Conservation (phyloP, 2,888 invertebrate genomes). For the Argyresthia goedartella region DNA sequence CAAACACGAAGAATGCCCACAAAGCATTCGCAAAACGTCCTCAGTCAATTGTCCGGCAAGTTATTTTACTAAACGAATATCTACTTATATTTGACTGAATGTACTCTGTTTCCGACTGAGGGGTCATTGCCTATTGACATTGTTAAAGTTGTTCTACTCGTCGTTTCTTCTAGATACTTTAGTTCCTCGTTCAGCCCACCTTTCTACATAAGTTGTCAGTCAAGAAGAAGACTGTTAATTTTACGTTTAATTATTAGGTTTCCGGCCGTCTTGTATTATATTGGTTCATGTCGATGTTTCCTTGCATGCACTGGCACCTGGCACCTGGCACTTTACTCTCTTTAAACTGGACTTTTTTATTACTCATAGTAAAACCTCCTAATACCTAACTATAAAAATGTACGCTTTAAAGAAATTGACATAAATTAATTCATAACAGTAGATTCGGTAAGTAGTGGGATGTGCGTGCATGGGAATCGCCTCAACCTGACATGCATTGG, state of each 20-base stretch:
- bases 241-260: slow-evolving; percentile 10
- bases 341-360: slow-evolving; percentile 34
- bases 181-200: slow-evolving; percentile 40
- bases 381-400: slow-evolving; percentile 65
- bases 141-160: background rate
- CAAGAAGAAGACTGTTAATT: slow-evolving; percentile 61
- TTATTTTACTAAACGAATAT: slow-evolving; percentile 1
- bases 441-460: slow-evolving; percentile 28
- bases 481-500: background rate
- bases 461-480: slow-evolving; percentile 41
- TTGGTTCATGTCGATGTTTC: slow-evolving; percentile 30
- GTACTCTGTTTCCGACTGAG: slow-evolving; percentile 2
- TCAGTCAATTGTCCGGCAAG: slow-evolving; percentile 33
- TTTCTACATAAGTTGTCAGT: slow-evolving; percentile 51
- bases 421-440: slow-evolving; percentile 60
- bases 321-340: slow-evolving; percentile 45
- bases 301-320: too few species aligned
- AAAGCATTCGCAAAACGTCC: slow-evolving; percentile 1
- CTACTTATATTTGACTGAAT: slow-evolving; percentile 2
- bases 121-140: background rate
- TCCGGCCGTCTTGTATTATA: background rate
- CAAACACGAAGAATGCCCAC: background rate
- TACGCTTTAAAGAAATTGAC: slow-evolving; percentile 68
- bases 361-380: slow-evolving; percentile 52
- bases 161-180: background rate